phyloP scores from a whole-genome alignment of 2,888 invertebrate genomes.

The Choreutis nemorana region DNA sequence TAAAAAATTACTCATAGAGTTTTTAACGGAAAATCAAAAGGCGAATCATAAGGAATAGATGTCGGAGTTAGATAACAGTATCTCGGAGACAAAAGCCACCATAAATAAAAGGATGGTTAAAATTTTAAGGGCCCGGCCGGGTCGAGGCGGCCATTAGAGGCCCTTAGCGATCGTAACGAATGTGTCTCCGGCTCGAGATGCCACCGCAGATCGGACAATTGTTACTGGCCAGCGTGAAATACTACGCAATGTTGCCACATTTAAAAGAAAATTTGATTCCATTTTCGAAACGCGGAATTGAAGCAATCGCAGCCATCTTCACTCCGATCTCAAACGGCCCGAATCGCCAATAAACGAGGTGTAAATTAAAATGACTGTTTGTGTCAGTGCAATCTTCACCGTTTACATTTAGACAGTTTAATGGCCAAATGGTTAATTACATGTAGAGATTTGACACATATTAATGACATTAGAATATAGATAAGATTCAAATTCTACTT shows the following conservation, averaged over 20 bases:
- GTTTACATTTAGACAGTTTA: slow-evolving; percentile 39
- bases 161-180: slow-evolving; percentile 52
- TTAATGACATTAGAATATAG: too few species aligned
- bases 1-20: slow-evolving; percentile 11
- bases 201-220: slow-evolving; percentile 44
- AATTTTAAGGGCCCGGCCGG: slow-evolving; percentile 54
- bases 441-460: slow-evolving; percentile 53
- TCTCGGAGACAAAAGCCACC: slow-evolving; percentile 35
- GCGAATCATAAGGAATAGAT: slow-evolving; percentile 50
- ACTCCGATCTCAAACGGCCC: too few species aligned
- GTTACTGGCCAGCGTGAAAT: slow-evolving; percentile 44
- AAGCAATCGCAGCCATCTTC: too few species aligned
- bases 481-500: too few species aligned
- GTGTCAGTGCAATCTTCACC: too few species aligned
- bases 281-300: slow-evolving; percentile 17
- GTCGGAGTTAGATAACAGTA: slow-evolving; percentile 32
- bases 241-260: slow-evolving; percentile 25
- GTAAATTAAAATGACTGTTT: too few species aligned
- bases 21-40: too few species aligned
- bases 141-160: slow-evolving; percentile 49
- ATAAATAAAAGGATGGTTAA: slow-evolving; percentile 59
- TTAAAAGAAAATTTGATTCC: slow-evolving; percentile 20
- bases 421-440: slow-evolving; percentile 40
- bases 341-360: too few species aligned
- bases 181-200: slow-evolving; percentile 35